Percentiles rank a stretch among this genome's conserved stretches.
These are phyloP conservation scores for Acrossocheilus fasciatus DNA, from an alignment of 2,797 vertebrate genomes.

Conservation along the genomic window DNA sequence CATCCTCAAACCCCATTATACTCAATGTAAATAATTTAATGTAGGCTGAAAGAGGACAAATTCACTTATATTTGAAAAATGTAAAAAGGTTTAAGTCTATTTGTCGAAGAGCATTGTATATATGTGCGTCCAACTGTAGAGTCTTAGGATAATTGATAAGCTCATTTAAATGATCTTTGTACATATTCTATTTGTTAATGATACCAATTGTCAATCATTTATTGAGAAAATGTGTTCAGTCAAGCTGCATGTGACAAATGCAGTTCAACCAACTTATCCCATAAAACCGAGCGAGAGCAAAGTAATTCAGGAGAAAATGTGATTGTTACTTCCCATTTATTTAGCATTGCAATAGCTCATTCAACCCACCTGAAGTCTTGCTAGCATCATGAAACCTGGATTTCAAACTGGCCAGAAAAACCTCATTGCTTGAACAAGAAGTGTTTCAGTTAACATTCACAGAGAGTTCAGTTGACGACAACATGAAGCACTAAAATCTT, in stretches of 20 bases:
- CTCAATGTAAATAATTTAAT: conserved; percentile 9
- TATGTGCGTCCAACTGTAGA: not conserved
- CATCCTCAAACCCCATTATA: not conserved
- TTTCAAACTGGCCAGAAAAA: conserved; percentile 7
- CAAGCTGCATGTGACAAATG: not conserved
- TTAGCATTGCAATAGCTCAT: conserved; percentile 23
- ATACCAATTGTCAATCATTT: not conserved
- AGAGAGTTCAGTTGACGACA: conserved; percentile 3
- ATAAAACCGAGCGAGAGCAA: not conserved
- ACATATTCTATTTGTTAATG: not conserved
- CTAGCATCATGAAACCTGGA: not conserved
- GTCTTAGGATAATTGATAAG: not conserved
- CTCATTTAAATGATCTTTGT: conserved; percentile 11
- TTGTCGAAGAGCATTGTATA: not conserved
- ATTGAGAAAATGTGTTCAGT: not conserved
- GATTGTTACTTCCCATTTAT: conserved; percentile 31
- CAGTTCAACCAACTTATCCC: not conserved
- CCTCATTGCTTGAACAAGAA: not conserved
- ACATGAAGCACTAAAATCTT: conserved; percentile 16
- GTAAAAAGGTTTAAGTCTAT: not conserved
- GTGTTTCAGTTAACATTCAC: not conserved
- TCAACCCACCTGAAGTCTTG: not conserved
- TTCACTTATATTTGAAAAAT: not conserved
- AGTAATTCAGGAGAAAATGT: not conserved
- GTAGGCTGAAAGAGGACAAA: not conserved